Base-by-base conservation (phyloP, 2,113 vertebrate species). In the Passer domesticus region DNA sequence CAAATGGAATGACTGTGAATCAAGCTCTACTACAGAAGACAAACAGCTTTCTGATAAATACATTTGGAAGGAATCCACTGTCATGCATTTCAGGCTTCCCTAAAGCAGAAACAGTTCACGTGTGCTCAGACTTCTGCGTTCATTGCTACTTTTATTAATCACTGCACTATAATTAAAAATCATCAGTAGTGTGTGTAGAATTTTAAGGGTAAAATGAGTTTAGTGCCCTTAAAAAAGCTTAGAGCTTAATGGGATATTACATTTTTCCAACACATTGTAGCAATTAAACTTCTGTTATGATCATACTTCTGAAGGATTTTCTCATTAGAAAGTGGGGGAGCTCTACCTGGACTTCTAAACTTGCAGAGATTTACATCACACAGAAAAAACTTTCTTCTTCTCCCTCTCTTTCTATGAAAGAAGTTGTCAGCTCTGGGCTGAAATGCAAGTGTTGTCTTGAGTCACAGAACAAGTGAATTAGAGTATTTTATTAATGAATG, bases 11-110 rank as follows among this genome's bases (percentile, higher is more conserved):
- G 92, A 70, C 83, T 91, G 44, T 94, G 94, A 96, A 94, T 97
- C 93, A 87, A 83, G 64, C 55, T 70, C 84, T 88, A 55, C 67
- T 91, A 9, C 78, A 56, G 78, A 83, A 95, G 93, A 90, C 41
- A 95, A 96, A 93, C 95, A 93, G 72, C 85, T 90, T 87, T 69
- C 85, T 95, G 87, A 73, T 80, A 93, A 91, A 91, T 80, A 74
- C 3, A 0, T 85, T 90, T 83, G 63, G 84, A 94, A 89, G n/a
- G 75, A 74, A 90, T 91, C 82, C 68, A 47, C 75, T 83, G 3
- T 66, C 1, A 1, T 74, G 63, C 59, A 31, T 91, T 91, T 91
- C 62, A 77, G 78, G 33, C 70, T 92, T 88, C 63, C 53, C 78
- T 87, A 92, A 90, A 89, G 78, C 78, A 88, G 63, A 53, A 84